Evolutionary conservation across 2,888 invertebrate genomes (phyloP).

Genomic region (Micoletzkya japonica): DNA sequence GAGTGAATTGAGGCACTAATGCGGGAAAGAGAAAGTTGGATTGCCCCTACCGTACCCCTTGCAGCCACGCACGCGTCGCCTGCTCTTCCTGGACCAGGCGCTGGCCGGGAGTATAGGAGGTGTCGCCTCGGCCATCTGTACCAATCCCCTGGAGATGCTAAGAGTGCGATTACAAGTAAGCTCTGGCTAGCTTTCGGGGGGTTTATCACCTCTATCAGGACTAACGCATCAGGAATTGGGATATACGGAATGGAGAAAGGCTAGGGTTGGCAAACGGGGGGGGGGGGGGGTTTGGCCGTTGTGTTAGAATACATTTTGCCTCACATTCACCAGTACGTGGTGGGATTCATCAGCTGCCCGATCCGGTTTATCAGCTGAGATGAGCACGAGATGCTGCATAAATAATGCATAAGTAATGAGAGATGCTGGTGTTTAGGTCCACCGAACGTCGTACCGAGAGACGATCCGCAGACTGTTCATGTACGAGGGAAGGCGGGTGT

Average conservation of each 20-base stretch:
- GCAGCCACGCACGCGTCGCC: too few relatives aligned
- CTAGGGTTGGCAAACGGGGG: too few relatives aligned
- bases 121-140: constrained; percentile 52
- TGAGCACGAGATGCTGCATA: background rate
- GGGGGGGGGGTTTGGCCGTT: too few relatives aligned
- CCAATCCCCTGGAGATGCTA: constrained; percentile 58
- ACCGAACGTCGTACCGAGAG: constrained; percentile 55
- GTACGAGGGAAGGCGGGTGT: constrained; percentile 51
- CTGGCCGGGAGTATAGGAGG: constrained; percentile 54
- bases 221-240: too few relatives aligned
- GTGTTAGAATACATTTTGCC: too few relatives aligned
- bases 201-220: too few relatives aligned
- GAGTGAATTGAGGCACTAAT: too few relatives aligned
- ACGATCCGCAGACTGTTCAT: constrained; percentile 52
- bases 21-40: too few relatives aligned
- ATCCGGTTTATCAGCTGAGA: background rate
- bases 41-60: too few relatives aligned
- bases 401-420: constrained; percentile 14
- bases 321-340: too few relatives aligned
- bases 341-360: constrained; percentile 1
- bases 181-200: too few relatives aligned
- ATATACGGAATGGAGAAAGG: too few relatives aligned
- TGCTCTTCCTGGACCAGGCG: constrained; percentile 40
- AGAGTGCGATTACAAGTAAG: constrained; percentile 56
- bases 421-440: constrained; percentile 49